Percentiles rank a stretch among this genome's conserved stretches.
These are phyloP conservation scores for Poecile montanus DNA, from an alignment of 2,797 vertebrate genomes.

Conservation along the genomic window DNA sequence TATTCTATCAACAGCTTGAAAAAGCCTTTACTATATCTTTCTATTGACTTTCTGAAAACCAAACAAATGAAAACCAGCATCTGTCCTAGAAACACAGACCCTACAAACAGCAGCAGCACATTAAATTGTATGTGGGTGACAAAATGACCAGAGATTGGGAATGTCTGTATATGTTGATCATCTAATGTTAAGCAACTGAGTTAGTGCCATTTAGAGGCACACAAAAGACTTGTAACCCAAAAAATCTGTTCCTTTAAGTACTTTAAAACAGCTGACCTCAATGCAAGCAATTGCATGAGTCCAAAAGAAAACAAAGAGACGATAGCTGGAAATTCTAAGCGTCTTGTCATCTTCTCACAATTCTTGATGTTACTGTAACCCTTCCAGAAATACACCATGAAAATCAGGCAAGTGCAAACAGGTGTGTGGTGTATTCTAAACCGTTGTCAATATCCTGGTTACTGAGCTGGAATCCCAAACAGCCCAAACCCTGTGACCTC, in stretches of 20 bases:
- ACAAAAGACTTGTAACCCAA: slow-evolving; percentile 35
- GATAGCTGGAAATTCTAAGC: slow-evolving; percentile 45
- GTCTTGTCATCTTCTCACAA: slow-evolving; percentile 27
- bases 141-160: not conserved
- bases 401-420: slow-evolving; percentile 13
- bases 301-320: slow-evolving; percentile 40
- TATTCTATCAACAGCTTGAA: not conserved
- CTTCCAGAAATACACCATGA: slow-evolving; percentile 31
- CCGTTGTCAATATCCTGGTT: not conserved
- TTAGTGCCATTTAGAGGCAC: slow-evolving; percentile 29
- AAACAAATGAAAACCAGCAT: not conserved
- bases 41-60: not conserved
- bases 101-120: not conserved
- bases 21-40: not conserved
- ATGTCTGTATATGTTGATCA: slow-evolving; percentile 6
- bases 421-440: not conserved
- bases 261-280: slow-evolving; percentile 39
- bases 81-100: not conserved
- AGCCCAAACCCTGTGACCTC: not conserved
- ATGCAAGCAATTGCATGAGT: slow-evolving; percentile 1
- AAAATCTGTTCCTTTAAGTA: slow-evolving; percentile 17
- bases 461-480: not conserved
- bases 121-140: not conserved
- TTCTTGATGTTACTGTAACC: slow-evolving; percentile 28
- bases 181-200: slow-evolving; percentile 24